Conservation (phyloP, 2,113 vertebrate species). For the Cochlearius cochlearius region DNA sequence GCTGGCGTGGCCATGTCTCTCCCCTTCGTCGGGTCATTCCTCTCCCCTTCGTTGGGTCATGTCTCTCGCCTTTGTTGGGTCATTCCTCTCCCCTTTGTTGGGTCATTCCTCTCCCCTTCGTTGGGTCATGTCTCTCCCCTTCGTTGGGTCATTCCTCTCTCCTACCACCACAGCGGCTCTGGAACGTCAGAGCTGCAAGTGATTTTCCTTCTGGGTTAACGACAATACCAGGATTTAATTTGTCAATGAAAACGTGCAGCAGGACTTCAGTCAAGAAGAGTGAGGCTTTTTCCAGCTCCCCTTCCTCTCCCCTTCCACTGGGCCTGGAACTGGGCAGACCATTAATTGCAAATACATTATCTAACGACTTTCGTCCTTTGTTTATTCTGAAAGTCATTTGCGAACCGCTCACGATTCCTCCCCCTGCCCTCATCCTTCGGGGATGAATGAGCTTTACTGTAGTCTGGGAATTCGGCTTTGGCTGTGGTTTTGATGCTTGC, state of each 20-base stretch:
- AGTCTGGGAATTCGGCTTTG: background rate
- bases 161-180: accelerated
- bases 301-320: background rate
- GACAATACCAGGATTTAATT: background rate
- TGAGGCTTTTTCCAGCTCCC: background rate
- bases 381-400: background rate
- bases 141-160: background rate
- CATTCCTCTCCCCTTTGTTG: background rate
- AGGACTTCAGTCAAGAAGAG: background rate
- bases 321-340: background rate
- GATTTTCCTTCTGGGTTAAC: background rate
- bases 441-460: background rate
- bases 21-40: background rate
- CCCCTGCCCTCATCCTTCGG: background rate
- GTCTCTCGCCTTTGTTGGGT: no score
- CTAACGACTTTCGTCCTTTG: background rate
- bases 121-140: background rate
- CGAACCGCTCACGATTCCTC: background rate
- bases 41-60: background rate
- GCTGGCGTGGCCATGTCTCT: background rate
- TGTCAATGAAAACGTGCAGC: accelerated
- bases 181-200: background rate
- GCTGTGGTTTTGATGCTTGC: background rate
- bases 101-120: background rate
- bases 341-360: background rate